These are phyloP conservation scores for Ictalurus furcatus DNA, from an alignment of 2,113 vertebrate species.

Conservation along the genomic window DNA sequence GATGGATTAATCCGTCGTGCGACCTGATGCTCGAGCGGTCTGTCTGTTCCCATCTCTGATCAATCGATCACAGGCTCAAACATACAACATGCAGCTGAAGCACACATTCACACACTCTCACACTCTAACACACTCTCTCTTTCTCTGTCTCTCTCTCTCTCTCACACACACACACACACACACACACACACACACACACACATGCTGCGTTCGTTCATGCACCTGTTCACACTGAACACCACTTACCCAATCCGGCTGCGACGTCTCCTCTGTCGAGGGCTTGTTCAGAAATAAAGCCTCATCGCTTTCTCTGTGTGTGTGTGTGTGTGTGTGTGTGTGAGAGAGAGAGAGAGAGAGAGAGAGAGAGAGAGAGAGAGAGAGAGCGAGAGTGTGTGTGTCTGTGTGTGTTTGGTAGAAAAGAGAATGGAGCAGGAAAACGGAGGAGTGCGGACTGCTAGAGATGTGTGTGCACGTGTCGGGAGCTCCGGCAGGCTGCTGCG, in stretches of 20 bases:
- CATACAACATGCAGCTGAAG: not conserved
- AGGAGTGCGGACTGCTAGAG: conserved; percentile 6
- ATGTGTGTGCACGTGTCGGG: conserved; percentile 22
- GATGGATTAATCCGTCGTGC: not conserved
- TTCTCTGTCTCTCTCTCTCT: no score
- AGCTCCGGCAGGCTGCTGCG: conserved; percentile 77
- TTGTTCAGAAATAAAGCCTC: conserved; percentile 21
- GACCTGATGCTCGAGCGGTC: not conserved
- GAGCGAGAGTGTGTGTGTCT: not conserved
- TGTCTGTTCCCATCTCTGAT: conserved; percentile 2
- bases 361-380: not conserved
- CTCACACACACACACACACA: not conserved
- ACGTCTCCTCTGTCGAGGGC: conserved; percentile 12
- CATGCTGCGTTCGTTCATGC: conserved; percentile 1
- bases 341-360: not conserved
- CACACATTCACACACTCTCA: not conserved
- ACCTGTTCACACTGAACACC: conserved; percentile 5
- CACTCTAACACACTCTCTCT: not conserved
- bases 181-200: not conserved
- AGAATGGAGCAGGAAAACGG: not conserved
- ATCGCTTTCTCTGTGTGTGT: not conserved
- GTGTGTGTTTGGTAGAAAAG: not conserved
- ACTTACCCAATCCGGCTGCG: conserved; percentile 13
- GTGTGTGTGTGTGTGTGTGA: not conserved
- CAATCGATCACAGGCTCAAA: conserved; percentile 17